These are phyloP conservation scores for Varanus komodoensis DNA, from an alignment of 2,113 vertebrate genomes.

Conservation along the genomic window DNA sequence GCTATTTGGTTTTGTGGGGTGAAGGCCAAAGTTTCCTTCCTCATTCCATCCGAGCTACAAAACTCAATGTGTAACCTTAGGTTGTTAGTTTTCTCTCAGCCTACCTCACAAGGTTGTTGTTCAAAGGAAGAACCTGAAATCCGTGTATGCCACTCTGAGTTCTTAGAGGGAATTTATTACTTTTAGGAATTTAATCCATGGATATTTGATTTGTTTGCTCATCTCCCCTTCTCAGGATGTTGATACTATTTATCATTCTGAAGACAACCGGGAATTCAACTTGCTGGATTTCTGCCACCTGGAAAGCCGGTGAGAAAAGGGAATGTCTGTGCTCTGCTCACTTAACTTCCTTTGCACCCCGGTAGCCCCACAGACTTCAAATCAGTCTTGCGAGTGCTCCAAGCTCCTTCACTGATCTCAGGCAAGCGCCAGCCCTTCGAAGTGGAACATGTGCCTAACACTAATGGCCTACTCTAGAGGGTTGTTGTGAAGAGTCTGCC, in stretches of 20 bases:
- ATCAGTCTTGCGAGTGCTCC: not conserved
- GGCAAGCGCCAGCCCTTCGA: not conserved
- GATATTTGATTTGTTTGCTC: not conserved
- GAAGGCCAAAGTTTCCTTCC: not conserved
- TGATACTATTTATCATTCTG: constrained; percentile 94
- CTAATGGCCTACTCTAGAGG: not conserved
- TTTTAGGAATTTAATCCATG: no score
- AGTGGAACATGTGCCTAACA: not conserved
- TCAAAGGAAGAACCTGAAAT: no score
- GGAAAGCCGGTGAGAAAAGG: constrained; percentile 84
- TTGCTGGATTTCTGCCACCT: constrained; percentile 91
- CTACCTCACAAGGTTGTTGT: not conserved
- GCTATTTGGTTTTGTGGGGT: not conserved
- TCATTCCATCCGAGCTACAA: not conserved
- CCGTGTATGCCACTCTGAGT: not conserved
- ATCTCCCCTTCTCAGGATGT: constrained; percentile 80
- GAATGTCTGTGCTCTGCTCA: no score
- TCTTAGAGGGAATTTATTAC: not conserved
- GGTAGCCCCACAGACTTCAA: not conserved
- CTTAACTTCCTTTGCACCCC: not conserved
- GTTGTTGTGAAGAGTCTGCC: not conserved
- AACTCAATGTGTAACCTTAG: not conserved
- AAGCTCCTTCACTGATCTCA: no score
- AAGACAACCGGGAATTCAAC: constrained; percentile 92
- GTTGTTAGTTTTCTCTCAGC: not conserved